Evolutionary conservation across 2,113 vertebrate species (phyloP), one percentile per base, ranked within the genome.

Genomic region (Casuarius casuarius): DNA sequence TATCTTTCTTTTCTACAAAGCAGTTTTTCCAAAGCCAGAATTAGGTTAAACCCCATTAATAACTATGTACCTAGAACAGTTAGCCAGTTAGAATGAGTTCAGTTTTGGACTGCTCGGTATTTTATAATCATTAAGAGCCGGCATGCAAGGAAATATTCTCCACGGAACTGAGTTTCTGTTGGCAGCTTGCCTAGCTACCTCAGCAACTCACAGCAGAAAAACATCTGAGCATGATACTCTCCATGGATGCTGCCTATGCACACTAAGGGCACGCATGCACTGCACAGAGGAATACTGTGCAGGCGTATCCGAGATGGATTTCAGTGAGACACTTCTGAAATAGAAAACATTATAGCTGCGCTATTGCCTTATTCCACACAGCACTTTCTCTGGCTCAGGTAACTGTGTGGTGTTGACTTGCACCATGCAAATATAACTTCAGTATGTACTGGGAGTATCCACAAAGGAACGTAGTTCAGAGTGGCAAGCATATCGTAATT

Each of bases 41-140:
- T 84, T 90, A 87, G 62, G 76, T 92, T 87, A 94, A 95, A 89
- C 23, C 12, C 62, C 59, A 62, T 87, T 92, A 87, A 90, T 84
- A 40, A 79, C 3, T 8, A 65, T 82, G 49, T 54, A 83, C 78
- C 65, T 76, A 76, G 48, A 90, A 68, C 65, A 78, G 79, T 85
- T 92, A 90, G n/a, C 63, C 38, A 56, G 79, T 13, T 91, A 82
- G 84, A 92, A 81, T 22, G 18, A 95, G 29, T 94, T 92, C 90
- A 82, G 29, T 31, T 12, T 46, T 83, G 46, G 75, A 91, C 74
- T 2, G 1, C 42, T 63, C 56, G 46, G 72, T 85, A 68, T 88
- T 94, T 96, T 48, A 83, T 29, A 42, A 22, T 82, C 23, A 5
- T 78, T 92, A 86, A 90, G 68, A 72, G 22, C 58, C 94, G 74